Base-by-base conservation (phyloP, 2,797 vertebrate species). In the Arctocebus calabarensis region DNA sequence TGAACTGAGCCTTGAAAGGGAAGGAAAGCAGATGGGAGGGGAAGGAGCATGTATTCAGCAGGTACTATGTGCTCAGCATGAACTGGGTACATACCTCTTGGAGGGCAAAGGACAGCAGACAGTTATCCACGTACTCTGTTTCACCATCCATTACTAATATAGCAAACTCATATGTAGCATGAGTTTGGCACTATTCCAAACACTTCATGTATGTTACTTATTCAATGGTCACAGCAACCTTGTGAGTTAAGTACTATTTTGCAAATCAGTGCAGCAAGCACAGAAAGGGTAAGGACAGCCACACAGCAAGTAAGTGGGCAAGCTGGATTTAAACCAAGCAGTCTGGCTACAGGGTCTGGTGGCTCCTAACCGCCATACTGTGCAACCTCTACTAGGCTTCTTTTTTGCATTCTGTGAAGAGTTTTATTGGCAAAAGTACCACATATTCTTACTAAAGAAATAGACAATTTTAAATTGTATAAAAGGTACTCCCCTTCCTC, bases 341-440 rank as follows among this genome's bases (percentile, higher is more conserved):
- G 17, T n/a, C 74, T 59, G 29, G 14, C 55, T 81, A 37, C 23
- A 45, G 66, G 74, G 32, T 48, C 70, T 83, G 43, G 55, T 52
- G 48, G 34, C 71, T 91, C 55, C 68, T 40, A 34, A 48, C 32
- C 74, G 32, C 37, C 14, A 20, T n/a, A 32, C 11, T 84, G 43
- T 52, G 52, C 7, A 32, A 62, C 27, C 16, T 75, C 27, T 79
- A 86, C n/a, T 17, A 88, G 71, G 62, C 16, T 16, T 52, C 4
- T 52, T 87, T 61, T 88, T 71, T 68, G 70, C n/a, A 90, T 45
- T 57, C 11, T 23, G 78, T 87, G 16, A 83, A 68, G 57, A 87
- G 23, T 84, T 90, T 68, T 87, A 73, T n/a, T 90, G 40, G 40
- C 52, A 93, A 79, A 90, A 91, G 74, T 75, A 48, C 82, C 10